Conservation (phyloP, 2,113 vertebrate genomes). For the Gracilinanus agilis region DNA sequence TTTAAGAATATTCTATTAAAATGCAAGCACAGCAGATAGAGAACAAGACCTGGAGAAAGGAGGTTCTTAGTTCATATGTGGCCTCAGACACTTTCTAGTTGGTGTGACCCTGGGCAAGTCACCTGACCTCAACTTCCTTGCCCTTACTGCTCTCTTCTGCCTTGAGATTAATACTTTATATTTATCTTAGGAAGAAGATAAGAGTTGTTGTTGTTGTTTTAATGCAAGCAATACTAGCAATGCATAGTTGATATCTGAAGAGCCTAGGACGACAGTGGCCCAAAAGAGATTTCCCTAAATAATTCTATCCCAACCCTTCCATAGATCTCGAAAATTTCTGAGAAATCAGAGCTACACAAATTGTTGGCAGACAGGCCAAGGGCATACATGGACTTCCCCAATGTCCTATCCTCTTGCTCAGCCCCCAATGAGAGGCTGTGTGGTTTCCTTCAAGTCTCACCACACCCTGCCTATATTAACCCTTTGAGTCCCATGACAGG, state of each 20-base stretch:
- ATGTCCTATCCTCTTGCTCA: not conserved
- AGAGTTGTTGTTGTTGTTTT: no score
- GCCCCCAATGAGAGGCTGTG: not conserved
- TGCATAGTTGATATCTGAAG: not conserved
- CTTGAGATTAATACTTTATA: no score
- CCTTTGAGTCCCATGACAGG: not conserved
- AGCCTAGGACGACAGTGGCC: not conserved
- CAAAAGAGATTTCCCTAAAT: not conserved
- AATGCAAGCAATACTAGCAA: not conserved
- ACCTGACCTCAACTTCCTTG: no score
- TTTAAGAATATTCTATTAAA: not conserved
- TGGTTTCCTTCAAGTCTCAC: not conserved
- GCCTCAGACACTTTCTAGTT: no score
- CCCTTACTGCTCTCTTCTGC: no score
- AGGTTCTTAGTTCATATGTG: no score
- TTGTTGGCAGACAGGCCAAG: not conserved
- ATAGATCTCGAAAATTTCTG: not conserved
- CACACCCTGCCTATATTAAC: not conserved
- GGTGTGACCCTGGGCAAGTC: no score
- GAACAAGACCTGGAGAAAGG: no score
- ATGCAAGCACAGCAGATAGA: not conserved
- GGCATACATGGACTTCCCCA: not conserved
- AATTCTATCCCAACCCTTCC: not conserved
- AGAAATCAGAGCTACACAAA: not conserved
- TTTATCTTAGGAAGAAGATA: no score